Evolutionary conservation across 2,797 vertebrate genomes (phyloP), one percentile per base, ranked within the genome.

Genomic region (Spheniscus humboldti): DNA sequence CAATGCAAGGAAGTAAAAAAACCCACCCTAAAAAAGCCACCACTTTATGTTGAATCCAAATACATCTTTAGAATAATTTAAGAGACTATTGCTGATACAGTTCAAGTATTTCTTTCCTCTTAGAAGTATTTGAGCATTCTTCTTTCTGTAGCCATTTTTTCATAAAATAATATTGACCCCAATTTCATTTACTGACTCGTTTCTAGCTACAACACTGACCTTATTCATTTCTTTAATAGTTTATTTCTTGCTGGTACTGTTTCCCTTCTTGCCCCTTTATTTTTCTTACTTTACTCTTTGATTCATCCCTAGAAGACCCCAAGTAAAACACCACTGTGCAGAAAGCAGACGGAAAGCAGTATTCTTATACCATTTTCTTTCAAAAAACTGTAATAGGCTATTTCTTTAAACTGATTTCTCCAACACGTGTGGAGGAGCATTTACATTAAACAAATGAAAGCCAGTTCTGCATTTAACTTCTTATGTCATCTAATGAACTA

Each of bases 351-450:
- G 2, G 20, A 73, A 84, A 62, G n/a, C 6, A 73, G 63, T 45
- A 12, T 25, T 56, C 43, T 39, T 50, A 64, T 2, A 50, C 6
- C 4, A 23, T 28, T 66, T 66, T 64, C 30, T 55, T 53, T 63
- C 4, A 10, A 69, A 86, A 64, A 28, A 30, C 4, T 57, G 22
- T 33, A 86, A 19, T 11, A 66, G 25, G 22, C 5, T 83, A 31
- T 53, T 90, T 76, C 50, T 79, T 76, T 55, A 88, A 86, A 63
- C 10, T 1, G 1, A 22, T 67, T 76, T 85, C 18, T 78, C 52
- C 45, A 89, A 8, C 0, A 48, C 2, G 0, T 8, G 8, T 30
- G 30, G 57, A 81, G 39, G 7, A 69, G 18, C 7, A 53, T n/a
- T 55, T 60, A 33, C 56, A 86, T 37, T 74, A 73, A 62, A 20